Evolutionary conservation across 2,888 invertebrate genomes (phyloP), one percentile per base, ranked within the genome.

Genomic region (Netelia melanura): DNA sequence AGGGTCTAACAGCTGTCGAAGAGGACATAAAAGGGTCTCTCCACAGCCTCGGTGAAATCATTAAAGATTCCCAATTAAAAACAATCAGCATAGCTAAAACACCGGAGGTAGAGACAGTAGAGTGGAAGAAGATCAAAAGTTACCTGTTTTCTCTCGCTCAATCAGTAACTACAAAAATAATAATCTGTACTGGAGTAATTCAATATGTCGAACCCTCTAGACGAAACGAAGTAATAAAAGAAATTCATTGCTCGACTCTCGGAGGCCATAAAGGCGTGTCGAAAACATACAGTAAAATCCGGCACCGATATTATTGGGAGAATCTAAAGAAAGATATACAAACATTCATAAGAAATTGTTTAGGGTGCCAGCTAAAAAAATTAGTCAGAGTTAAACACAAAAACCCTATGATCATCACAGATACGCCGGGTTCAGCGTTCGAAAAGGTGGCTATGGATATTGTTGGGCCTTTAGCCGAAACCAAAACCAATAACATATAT

Each of bases 331-430:
- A 17, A 1, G 76, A 80, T 2, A 65, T 85, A 1, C 80, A 80
- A 65, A 43, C 21, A 17, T 56, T 68, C 2, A 67, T 83, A 5
- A 52, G 72, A 44, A 64, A n/a, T 0, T 89, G 89, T 68, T 43
- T 74, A 0, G 25, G 38, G 0, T 90, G 89, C 78, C 86, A 88
- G 64, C 25, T 68, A 17, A 87, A 88, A 74, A 86, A 89, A 83
- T 76, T 87, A 10, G 83, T 83, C 10, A 8, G 83, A 75, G 58
- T 61, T 0, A 76, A 81, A 72, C 67, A 83, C 9, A 62, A 48
- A 61, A 80, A 81, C 17, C 87, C 89, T 1, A 76, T 90, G 84
- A 67, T 74, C 6, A 74, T 81, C 17, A 86, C 86, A 1, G 82
- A 81, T 9, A 78, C 88, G 10, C 61, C 61, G 1, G 25, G 25